Evolutionary conservation across 1,140 invertebrate species (phyloP).

Genomic region (Papilio polytes): DNA sequence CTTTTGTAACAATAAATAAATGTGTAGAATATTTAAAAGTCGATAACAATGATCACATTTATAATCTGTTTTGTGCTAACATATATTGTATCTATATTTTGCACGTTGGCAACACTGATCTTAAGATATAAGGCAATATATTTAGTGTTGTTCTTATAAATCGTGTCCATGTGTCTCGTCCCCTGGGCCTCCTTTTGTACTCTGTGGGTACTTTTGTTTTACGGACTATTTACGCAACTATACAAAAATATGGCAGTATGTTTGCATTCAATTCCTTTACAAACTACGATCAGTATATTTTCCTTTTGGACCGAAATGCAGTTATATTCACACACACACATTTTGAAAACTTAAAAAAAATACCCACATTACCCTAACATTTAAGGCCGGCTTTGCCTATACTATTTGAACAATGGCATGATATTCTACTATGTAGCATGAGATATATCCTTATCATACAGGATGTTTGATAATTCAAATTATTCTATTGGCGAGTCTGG

Average conservation of each 20-base stretch:
- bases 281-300: slow-evolving; percentile 58
- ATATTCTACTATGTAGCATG: slow-evolving; percentile 51
- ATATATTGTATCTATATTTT: slow-evolving; percentile 4
- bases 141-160: slow-evolving; percentile 32
- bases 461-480: slow-evolving; percentile 71
- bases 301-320: slow-evolving; percentile 61
- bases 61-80: slow-evolving; percentile 19
- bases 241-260: slow-evolving; percentile 81
- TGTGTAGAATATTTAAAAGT: slow-evolving; percentile 20
- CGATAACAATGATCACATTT: slow-evolving; percentile 24
- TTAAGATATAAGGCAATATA: slow-evolving; percentile 35
- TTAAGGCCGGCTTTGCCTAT: slow-evolving; percentile 79
- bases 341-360: slow-evolving; percentile 54
- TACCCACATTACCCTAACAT: slow-evolving; percentile 63
- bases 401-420: slow-evolving; percentile 69
- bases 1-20: slow-evolving; percentile 26
- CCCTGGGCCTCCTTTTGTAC: slow-evolving; percentile 49
- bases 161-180: slow-evolving; percentile 44
- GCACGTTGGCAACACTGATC: slow-evolving; percentile 33
- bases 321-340: slow-evolving; percentile 49
- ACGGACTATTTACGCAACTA: slow-evolving; percentile 51
- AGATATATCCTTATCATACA: slow-evolving; percentile 61
- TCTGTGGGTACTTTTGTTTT: slow-evolving; percentile 52
- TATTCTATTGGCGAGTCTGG: slow-evolving; percentile 40
- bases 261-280: slow-evolving; percentile 78